These are phyloP conservation scores for Xestia c-nigrum DNA, from an alignment of 2,888 invertebrate genomes.

Conservation along the genomic window DNA sequence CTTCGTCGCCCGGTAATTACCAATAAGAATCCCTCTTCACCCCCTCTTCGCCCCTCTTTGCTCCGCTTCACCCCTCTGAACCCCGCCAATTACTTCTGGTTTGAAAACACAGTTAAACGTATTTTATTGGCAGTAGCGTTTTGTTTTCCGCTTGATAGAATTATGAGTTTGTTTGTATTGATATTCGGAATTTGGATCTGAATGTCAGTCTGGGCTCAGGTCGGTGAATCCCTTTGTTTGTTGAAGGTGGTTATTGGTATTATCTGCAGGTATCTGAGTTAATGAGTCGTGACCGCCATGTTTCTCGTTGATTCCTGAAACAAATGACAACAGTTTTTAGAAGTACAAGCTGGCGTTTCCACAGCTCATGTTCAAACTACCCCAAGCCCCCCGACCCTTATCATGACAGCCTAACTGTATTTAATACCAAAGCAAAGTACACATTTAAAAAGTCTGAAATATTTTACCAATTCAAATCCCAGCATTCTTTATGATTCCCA, in stretches of 20 bases:
- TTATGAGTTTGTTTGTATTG: slow-evolving; percentile 64
- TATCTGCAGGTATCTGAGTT: background rate
- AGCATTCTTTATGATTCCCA: background rate
- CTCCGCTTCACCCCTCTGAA: slow-evolving; percentile 29
- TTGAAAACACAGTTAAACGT: slow-evolving; percentile 70
- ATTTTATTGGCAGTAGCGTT: slow-evolving; percentile 68
- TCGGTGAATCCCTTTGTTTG: background rate
- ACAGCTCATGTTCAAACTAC: background rate
- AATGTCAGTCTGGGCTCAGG: slow-evolving; percentile 7
- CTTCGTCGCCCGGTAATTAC: slow-evolving; percentile 76
- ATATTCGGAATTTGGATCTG: slow-evolving; percentile 47
- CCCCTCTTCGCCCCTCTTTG: slow-evolving; percentile 25
- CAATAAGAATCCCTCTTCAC: slow-evolving; percentile 70
- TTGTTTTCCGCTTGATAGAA: slow-evolving; percentile 62
- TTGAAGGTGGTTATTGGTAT: slow-evolving; percentile 10
- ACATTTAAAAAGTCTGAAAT: background rate
- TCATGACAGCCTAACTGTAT: background rate
- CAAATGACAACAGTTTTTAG: background rate
- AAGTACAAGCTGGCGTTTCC: background rate
- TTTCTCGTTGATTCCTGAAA: background rate
- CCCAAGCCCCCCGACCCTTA: background rate
- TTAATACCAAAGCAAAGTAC: background rate
- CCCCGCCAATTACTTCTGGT: slow-evolving; percentile 73
- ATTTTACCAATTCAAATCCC: background rate
- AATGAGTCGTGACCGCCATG: background rate